A percentile compares a stretch with the other conserved stretches of the same genome.
phyloP scores from a whole-genome alignment of 1,140 invertebrate genomes.

The Dendrolimus kikuchii region DNA sequence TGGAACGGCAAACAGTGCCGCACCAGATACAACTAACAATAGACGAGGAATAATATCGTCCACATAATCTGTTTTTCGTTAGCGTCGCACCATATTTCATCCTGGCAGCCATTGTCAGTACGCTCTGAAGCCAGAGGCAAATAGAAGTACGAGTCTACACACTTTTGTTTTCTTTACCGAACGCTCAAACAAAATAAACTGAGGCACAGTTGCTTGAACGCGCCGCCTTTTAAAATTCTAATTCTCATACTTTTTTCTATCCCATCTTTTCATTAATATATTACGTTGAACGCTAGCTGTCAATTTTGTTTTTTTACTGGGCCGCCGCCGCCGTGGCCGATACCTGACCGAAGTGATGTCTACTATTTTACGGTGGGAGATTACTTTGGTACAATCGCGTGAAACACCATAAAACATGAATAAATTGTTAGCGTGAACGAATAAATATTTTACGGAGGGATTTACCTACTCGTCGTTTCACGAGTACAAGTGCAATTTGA shows the following conservation, averaged over 20 bases:
- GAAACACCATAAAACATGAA: conserved; percentile 31
- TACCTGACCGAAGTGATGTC: conserved; percentile 33
- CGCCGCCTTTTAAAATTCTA: conserved; percentile 60
- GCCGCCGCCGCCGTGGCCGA: conserved; percentile 27
- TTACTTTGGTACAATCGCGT: conserved; percentile 24
- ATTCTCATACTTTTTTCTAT: conserved; percentile 47
- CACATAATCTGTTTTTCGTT: conserved; percentile 65
- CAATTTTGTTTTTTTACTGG: conserved; percentile 46
- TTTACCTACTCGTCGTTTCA: too few relatives aligned
- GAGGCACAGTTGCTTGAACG: conserved; percentile 49
- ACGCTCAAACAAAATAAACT: conserved; percentile 59
- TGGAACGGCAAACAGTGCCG: conserved; percentile 38
- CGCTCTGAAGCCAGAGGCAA: conserved; percentile 62
- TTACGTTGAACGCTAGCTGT: conserved; percentile 53
- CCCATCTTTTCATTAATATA: conserved; percentile 67
- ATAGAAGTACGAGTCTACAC: conserved; percentile 54
- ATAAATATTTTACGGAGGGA: too few relatives aligned
- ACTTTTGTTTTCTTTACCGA: conserved; percentile 61
- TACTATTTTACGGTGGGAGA: conserved; percentile 34
- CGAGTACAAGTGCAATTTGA: too few relatives aligned
- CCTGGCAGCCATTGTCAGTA: conserved; percentile 68
- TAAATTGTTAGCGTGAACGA: conserved; percentile 6
- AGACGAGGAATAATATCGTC: conserved; percentile 58
- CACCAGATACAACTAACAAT: conserved; percentile 37
- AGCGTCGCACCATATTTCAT: conserved; percentile 65